A percentile compares a stretch with the other conserved stretches of the same genome.
Conservation (phyloP, 2,797 vertebrate species). For the Oreortyx pictus region DNA sequence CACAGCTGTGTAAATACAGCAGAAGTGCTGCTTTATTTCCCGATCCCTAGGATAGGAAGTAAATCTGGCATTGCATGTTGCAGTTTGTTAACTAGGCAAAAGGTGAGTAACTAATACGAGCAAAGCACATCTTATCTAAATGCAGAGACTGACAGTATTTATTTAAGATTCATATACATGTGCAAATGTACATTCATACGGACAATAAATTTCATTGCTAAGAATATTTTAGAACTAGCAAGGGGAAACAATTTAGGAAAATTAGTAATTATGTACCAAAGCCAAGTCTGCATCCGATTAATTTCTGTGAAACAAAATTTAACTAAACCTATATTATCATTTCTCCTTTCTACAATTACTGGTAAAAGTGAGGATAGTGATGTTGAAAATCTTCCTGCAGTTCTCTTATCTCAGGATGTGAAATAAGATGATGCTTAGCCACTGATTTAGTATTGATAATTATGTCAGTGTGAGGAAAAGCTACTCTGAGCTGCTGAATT, state of each 20-base stretch:
- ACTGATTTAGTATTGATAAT: not conserved
- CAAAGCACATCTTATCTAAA: not conserved
- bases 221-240: not conserved
- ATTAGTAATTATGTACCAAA: not conserved
- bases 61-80: not conserved
- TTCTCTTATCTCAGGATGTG: not conserved
- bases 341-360: not conserved
- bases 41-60: not conserved
- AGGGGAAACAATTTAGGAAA: not conserved
- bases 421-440: not conserved
- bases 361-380: not conserved
- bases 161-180: not conserved
- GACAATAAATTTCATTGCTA: not conserved
- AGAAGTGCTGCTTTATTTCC: not conserved
- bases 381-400: not conserved
- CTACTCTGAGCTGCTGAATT: not conserved
- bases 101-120: not conserved
- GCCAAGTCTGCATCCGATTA: not conserved
- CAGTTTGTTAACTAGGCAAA: slow-evolving; percentile 9
- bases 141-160: not conserved
- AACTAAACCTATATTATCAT: not conserved
- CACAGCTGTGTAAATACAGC: not conserved
- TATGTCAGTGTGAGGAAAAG: not conserved
- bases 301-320: not conserved
- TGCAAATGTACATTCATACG: not conserved